Base-by-base conservation (phyloP, 2,888 invertebrate genomes). In the Danaus chrysippus region DNA sequence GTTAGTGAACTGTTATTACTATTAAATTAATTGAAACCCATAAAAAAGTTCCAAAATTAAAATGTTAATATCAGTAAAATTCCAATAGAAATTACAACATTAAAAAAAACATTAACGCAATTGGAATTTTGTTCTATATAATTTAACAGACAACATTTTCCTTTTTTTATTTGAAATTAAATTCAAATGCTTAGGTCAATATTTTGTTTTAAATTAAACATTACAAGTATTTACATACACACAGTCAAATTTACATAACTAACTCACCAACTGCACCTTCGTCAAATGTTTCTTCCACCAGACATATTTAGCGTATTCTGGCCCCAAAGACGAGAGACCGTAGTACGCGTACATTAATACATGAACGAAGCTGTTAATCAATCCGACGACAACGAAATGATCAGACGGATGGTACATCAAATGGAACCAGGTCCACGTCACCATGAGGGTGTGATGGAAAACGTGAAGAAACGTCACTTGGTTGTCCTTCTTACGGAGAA, bases 231-330 rank as follows among this genome's bases (percentile, higher is more conserved):
- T 11, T 5, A 43, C 3, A n/a, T 43, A 5, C 5, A 3, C 11
- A 43, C 3, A 5, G 6, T n/a, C n/a, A 43, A n/a, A n/a, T n/a
- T 3, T 43, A 43, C 17, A 17, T 17, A 10, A 17, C 11, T 10
- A 10, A 82, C 88, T 92, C 80, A 95, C 96, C 92, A 97, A 86
- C 79, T 97, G 96, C 71, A 96, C 89, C 70, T 92, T 93, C 10
- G 96, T 97, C 82, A 97, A 92, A 83, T 96, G 95, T 69, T 94
- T 95, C 82, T 97, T 97, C 96, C 96, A 97, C 96, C 96, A 96
- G 1, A 96, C 84, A 76, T 93, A 96, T 74, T 94, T 95, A 55
- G 93, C 93, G 74, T 94, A 94, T 10, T 92, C 79, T 0, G 96
- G 95, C 6, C 96, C 96, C 69, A 96, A 79, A 0, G 95, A 94